phyloP scores from a whole-genome alignment of 1,140 invertebrate genomes.

The Dreissena polymorpha region DNA sequence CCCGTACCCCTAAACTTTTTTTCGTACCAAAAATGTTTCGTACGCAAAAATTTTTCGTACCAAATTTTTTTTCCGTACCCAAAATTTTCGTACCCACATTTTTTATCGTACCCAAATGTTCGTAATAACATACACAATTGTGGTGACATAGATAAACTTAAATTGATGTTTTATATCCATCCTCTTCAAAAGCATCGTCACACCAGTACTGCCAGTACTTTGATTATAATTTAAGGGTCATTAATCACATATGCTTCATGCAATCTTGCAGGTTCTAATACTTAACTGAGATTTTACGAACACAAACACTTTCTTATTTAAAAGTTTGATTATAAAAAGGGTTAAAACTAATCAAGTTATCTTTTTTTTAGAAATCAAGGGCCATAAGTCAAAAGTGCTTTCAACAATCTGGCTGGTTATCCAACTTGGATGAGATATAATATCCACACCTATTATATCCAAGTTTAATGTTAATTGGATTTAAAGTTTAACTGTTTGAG shows the following conservation, averaged over 20 bases:
- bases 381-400: background rate
- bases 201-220: no score
- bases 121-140: no score
- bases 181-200: no score
- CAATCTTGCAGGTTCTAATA: background rate
- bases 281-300: background rate
- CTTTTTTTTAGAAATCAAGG: background rate
- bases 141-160: no score
- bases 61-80: no score
- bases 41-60: no score
- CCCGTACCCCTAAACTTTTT: no score
- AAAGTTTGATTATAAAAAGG: background rate
- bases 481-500: background rate
- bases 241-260: background rate
- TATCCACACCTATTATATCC: background rate
- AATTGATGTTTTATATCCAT: no score
- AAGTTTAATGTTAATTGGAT: background rate
- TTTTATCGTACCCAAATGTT: no score
- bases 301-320: background rate
- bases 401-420: background rate
- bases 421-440: background rate
- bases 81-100: no score
- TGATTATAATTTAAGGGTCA: conserved; percentile 1
- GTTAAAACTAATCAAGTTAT: background rate
- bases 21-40: no score